Evolutionary conservation across 1,140 invertebrate species (phyloP), one percentile per base, ranked within the genome.

Genomic region (Pogonomyrmex barbatus): DNA sequence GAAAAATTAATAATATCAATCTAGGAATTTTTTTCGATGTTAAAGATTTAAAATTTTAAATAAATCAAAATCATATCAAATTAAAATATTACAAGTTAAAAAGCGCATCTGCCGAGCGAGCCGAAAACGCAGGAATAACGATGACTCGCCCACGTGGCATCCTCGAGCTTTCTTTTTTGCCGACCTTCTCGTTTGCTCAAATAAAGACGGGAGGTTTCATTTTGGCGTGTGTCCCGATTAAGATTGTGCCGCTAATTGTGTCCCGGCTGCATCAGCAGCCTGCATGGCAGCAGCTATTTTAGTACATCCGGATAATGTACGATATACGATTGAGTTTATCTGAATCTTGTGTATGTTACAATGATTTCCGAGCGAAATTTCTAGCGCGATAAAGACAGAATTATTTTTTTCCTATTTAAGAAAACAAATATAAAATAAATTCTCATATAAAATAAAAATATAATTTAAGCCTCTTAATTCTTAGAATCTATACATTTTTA

Each of bases 231-330:
- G 65, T 88, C 84, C 76, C 84, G 87, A 88, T 88, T 88, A 88
- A 88, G 87, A 86, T 78, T 50, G 56, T 58, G 65, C 45, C 77
- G 84, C 87, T 88, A 88, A 88, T 88, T 88, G 76, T 70, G 78
- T 86, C 86, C 36, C 56, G 73, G 42, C 47, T n/a, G 81, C 63
- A 81, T 81, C 63, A 56, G 78, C 73, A 77, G 81, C 36, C 86
- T 63, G 82, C 65, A 39, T 73, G 82, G 63, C 63, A 78, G 82
- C 86, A 36, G 65, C 39, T 87, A 87, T 85, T 87, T 65, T 45
- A 52, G 62, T 81, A 50, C 54, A 10, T 86, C 39, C 50, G 36
- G 10, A 70, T 81, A 5, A 56, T 68, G 77, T 30, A 68, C 39
- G 24, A 9, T 12, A 9, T 12, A 24, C 12, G 6, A 58, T 12